A percentile compares a stretch with the other conserved stretches of the same genome.
Conservation (phyloP, 2,797 vertebrate species). For the Catamblyrhynchus diadema region DNA sequence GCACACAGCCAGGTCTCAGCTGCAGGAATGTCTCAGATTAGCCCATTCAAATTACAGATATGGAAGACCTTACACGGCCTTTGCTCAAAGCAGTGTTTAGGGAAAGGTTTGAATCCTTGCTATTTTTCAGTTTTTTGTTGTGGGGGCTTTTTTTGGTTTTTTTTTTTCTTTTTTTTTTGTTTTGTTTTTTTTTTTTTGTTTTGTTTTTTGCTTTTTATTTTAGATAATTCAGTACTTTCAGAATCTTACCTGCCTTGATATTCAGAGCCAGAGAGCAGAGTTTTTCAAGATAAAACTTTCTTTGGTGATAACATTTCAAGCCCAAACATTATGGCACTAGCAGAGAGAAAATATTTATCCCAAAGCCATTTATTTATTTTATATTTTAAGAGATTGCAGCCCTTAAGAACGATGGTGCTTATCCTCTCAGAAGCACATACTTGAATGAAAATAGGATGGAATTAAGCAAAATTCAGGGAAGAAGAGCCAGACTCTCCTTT, state of each 20-base stretch:
- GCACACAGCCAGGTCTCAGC: not conserved
- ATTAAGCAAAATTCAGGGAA: not conserved
- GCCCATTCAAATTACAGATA: not conserved
- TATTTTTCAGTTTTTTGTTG: not conserved
- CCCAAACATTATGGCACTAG: not conserved
- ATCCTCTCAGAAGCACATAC: conserved; percentile 22
- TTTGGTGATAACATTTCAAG: conserved; percentile 36
- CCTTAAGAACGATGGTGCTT: not conserved
- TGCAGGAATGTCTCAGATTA: not conserved
- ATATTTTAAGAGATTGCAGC: conserved; percentile 41
- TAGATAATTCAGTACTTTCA: not conserved
- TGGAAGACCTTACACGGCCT: not conserved
- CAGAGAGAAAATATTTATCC: conserved; percentile 56
- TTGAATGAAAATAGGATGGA: conserved; percentile 43
- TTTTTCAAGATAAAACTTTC: conserved; percentile 34
- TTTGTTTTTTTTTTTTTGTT: not conserved
- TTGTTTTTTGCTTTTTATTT: not conserved
- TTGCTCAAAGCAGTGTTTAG: not conserved
- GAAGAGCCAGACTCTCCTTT: not conserved
- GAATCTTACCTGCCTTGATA: not conserved
- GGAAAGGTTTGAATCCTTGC: not conserved
- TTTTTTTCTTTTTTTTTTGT: not conserved
- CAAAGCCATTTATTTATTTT: conserved; percentile 45
- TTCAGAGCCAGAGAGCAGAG: not conserved
- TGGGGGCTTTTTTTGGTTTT: not conserved